A percentile compares a stretch with the other conserved stretches of the same genome.
Conservation (phyloP, 2,888 invertebrate species). For the Geotrupes spiniger region DNA sequence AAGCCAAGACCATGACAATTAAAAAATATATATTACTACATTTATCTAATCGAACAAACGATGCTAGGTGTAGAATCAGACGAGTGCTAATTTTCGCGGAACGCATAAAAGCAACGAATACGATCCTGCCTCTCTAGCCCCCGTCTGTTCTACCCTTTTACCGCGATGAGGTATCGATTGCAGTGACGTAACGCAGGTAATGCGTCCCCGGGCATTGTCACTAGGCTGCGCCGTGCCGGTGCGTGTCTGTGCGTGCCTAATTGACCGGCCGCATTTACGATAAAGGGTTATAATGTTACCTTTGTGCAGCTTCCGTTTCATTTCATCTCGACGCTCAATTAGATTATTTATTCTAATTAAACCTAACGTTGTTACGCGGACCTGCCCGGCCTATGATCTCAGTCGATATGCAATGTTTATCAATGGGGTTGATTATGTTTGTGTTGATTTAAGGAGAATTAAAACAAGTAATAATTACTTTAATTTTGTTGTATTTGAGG, state of each 20-base stretch:
- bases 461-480: no score
- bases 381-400: no score
- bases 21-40: no score
- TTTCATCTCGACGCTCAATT: conserved; percentile 2
- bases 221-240: conserved; percentile 23
- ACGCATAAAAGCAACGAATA: background rate
- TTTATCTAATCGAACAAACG: no score
- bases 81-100: background rate
- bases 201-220: conserved; percentile 41
- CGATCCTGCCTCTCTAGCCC: conserved; percentile 12
- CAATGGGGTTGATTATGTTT: no score
- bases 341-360: conserved; percentile 1
- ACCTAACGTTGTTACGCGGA: no score
- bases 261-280: conserved; percentile 26
- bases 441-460: no score
- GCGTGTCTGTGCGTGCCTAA: conserved; percentile 30
- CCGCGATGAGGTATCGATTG: conserved; percentile 48
- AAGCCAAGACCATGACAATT: no score
- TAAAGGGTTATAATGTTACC: conserved; percentile 35
- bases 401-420: no score
- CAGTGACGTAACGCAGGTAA: conserved; percentile 43
- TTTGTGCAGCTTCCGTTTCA: conserved; percentile 6
- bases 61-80: no score
- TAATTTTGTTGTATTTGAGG: no score
- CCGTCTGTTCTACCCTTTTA: conserved; percentile 41